Evolutionary conservation across 2,113 vertebrate species (phyloP), one percentile per base, ranked within the genome.

Genomic region (Catharus minimus): DNA sequence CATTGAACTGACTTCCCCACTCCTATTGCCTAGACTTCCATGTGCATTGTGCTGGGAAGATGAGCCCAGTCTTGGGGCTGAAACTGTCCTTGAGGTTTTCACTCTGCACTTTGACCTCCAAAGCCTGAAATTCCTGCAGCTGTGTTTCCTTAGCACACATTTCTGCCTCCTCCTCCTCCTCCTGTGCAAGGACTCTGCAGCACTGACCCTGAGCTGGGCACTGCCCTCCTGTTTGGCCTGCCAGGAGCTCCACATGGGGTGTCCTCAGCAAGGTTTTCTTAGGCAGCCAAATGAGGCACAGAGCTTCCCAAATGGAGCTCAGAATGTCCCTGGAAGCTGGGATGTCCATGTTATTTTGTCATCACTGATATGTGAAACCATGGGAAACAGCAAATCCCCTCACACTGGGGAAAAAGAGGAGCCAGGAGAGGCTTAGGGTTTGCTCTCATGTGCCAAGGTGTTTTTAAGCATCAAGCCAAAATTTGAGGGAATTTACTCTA

Each of bases 381-480:
- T 47, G 74, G 83, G 43, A 79, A 82, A 50, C 27, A 74, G 50
- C 60, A 88, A 80, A 95, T 82, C 39, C 41, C 46, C 38, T 67
- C 82, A 61, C 36, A 9, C 43, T 38, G 30, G 22, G 81, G 75
- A 73, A 57, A 69, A 86, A 66, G 53, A 79, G 38, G 73, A 90
- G 80, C 64, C 5, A 86, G 55, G 81, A 92, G 56, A 11, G 58
- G 50, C 47, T 78, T 47, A 61, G 89, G 78, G 89, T 69, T 76
- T 50, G 5, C 50, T 87, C 49, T 88, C 83, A 27, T 52, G 66
- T 87, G 83, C 86, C 88, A 95, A 82, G 58, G 90, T 95, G 77
- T 58, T 84, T 90, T 92, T 92, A 95, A 93, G 82, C 67, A 87
- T n/a, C 57, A 80, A 39, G 88, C 76, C 83, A 89, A 77, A 56